These are phyloP conservation scores for Styela plicata DNA, from an alignment of 23 tunicate species.

Conservation along the genomic window DNA sequence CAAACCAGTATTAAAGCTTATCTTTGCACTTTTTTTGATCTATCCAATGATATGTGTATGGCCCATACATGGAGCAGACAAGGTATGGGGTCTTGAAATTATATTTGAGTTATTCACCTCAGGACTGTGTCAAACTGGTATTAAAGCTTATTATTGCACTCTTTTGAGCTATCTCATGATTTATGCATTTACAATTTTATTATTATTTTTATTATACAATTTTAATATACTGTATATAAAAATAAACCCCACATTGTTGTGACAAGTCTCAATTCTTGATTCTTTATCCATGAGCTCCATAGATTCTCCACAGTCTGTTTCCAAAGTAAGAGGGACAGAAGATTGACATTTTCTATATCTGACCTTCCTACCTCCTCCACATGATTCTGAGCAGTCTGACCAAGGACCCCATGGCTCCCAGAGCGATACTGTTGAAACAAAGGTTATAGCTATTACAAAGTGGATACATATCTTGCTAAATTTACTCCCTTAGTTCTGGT, in stretches of 20 bases:
- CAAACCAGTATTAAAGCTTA: too few species aligned
- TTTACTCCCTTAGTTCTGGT: too few species aligned
- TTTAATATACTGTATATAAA: neutral
- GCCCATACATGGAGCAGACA: too few species aligned
- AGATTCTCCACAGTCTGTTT: constrained; percentile 24
- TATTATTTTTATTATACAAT: too few species aligned
- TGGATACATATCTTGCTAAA: too few species aligned
- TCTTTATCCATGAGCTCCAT: constrained; percentile 16
- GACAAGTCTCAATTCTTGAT: constrained; percentile 21
- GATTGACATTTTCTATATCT: constrained; percentile 15
- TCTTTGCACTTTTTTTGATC: too few species aligned
- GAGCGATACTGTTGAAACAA: constrained; percentile 29
- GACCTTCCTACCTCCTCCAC: constrained; percentile 8
- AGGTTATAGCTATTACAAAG: too few species aligned
- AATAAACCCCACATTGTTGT: constrained; percentile 1
- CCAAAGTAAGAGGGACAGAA: constrained; percentile 17
- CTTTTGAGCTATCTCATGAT: neutral
- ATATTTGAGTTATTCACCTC: too few species aligned
- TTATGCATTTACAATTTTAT: neutral
- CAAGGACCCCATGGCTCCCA: constrained; percentile 32
- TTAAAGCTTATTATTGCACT: too few species aligned
- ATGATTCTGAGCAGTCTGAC: constrained; percentile 13
- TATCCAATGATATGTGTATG: too few species aligned
- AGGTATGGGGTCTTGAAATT: too few species aligned
- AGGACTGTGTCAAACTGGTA: too few species aligned